phyloP scores from a whole-genome alignment of 2,113 vertebrate species.

The Microcebus jonahi region DNA sequence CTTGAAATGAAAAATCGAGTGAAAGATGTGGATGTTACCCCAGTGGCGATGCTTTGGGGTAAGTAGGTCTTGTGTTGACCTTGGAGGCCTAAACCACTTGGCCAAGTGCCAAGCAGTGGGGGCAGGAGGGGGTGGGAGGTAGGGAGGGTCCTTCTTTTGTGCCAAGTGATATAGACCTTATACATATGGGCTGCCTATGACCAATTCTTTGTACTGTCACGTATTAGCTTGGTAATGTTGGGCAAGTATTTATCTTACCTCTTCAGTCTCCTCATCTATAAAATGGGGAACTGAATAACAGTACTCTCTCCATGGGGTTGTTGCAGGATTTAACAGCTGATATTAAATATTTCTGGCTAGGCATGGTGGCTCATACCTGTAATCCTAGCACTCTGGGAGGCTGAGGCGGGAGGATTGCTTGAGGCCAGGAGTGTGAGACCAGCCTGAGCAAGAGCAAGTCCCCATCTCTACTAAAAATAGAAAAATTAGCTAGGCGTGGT shows the following conservation, averaged over 20 bases:
- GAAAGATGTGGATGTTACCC: background rate
- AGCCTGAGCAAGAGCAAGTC: no score
- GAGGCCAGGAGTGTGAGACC: no score
- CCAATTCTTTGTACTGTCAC: background rate
- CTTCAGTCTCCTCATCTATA: background rate
- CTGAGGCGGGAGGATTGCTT: no score
- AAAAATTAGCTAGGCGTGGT: no score
- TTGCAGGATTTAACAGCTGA: background rate
- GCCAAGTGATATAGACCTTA: background rate
- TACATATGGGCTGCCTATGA: background rate
- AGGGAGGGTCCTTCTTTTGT: background rate
- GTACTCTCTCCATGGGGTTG: background rate
- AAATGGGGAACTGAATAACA: background rate
- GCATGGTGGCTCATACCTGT: no score
- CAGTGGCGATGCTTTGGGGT: background rate
- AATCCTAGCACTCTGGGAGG: no score
- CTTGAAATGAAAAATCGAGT: background rate
- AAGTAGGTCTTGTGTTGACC: background rate
- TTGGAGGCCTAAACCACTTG: background rate
- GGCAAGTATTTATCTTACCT: slow-evolving; percentile 7
- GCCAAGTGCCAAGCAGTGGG: background rate
- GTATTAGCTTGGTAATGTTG: background rate
- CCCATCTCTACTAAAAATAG: no score
- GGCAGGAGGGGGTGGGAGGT: background rate
- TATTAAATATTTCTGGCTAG: background rate